Percentiles rank a stretch among this genome's conserved stretches.
Evolutionary conservation across 2,113 vertebrate species (phyloP).

Genomic region (Pollimyrus isidori): DNA sequence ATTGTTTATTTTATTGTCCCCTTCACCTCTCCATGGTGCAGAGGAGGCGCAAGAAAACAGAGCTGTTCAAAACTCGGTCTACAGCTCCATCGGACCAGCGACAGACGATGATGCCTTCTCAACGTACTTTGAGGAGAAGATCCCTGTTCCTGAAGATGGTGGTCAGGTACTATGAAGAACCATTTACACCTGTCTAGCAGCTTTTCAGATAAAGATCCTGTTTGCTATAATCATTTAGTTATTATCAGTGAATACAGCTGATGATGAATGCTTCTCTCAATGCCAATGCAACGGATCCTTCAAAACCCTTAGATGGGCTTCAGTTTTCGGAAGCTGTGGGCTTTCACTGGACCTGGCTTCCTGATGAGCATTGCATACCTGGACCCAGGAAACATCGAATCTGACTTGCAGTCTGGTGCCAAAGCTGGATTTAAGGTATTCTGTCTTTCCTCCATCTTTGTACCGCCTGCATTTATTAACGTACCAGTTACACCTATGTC

Average conservation of each 20-base stretch:
- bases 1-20: background rate
- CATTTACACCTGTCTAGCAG: background rate
- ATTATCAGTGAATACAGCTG: background rate
- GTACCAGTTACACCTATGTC: background rate
- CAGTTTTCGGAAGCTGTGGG: constrained; percentile 97
- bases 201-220: background rate
- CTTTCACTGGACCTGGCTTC: constrained; percentile 92
- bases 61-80: constrained; percentile 34
- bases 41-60: constrained; percentile 49
- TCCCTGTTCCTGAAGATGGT: constrained; percentile 71
- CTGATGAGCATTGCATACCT: constrained; percentile 99
- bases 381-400: constrained; percentile 97
- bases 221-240: background rate
- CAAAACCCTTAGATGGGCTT: constrained; percentile 55
- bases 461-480: background rate
- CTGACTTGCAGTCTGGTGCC: constrained; percentile 90
- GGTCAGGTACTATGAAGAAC: constrained; percentile 43
- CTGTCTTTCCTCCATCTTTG: background rate
- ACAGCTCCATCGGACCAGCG: constrained; percentile 52
- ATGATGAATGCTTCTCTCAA: background rate
- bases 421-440: constrained; percentile 86
- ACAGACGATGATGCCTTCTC: constrained; percentile 53
- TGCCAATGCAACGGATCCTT: background rate
- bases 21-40: constrained; percentile 19
- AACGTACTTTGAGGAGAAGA: constrained; percentile 86